Base-by-base conservation (phyloP, 2,797 vertebrate genomes). In the Danio choprae region DNA sequence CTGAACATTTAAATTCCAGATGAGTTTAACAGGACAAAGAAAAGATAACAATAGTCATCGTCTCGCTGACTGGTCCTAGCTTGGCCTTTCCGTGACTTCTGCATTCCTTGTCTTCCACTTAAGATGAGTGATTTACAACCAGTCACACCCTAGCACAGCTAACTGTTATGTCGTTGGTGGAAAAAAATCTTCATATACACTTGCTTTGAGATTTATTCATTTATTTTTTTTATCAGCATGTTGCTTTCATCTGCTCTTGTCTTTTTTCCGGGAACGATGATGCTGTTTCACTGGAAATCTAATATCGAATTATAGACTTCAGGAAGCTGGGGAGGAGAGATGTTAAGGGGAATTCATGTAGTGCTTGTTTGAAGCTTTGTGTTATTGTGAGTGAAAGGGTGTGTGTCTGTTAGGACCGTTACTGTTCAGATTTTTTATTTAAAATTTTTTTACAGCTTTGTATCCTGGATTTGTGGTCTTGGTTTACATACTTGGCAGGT, bases 81-180 rank as follows among this genome's bases (percentile, higher is more conserved):
- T 10, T 70, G 77, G 15, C 58, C 36, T 63, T 71, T 71, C 38
- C 0, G 0, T 69, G 43, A 60, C 76, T 46, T 18, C 36, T 58
- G 13, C 9, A 78, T 78, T 78, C 64, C 18, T 41, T 5, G 13
- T 65, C 13, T 50, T 70, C 44, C 44, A 69, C 65, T 78, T 59
- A n/a, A 68, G 53, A 11, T 65, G 41, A 50, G 55, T 60, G 53
- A 70, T 78, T 70, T 60, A 60, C n/a, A 51, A n/a, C 50, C 6
- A 11, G n/a, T 38, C 53, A 15, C 62, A 77, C 53, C 75, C 29
- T 20, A 48, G 11, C 53, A 20, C n/a, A 4, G 12, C 53, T 69
- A 40, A 59, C 43, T 6, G 22, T 46, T 46, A 7, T 59, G 43
- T 7, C 10, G 20, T n/a, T 59, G 22, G 2, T 12, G 13, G 18